Conservation (phyloP, 2,888 invertebrate species). For the Abrostola triplasia region DNA sequence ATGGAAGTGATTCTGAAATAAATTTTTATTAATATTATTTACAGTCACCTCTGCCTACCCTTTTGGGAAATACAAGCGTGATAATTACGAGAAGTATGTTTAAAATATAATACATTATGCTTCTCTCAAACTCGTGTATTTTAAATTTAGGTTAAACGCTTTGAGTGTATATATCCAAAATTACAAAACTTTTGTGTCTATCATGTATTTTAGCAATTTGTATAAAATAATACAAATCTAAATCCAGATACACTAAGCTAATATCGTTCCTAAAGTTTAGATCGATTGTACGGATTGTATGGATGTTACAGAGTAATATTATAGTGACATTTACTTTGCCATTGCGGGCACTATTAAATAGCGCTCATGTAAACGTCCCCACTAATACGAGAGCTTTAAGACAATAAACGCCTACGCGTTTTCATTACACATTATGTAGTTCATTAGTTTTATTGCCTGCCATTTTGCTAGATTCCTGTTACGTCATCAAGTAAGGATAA, state of each 20-base stretch:
- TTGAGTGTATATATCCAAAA: no score
- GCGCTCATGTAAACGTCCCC: conserved; percentile 35
- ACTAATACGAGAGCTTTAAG: conserved; percentile 38
- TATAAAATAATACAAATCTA: no score
- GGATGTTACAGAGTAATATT: neutral
- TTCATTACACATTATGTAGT: conserved; percentile 50
- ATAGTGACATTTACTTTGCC: conserved; percentile 13
- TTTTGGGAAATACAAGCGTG: no score
- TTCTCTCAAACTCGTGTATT: no score
- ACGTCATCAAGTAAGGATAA: conserved; percentile 47
- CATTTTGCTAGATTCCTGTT: conserved; percentile 35
- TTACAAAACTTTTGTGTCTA: no score
- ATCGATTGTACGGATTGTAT: neutral
- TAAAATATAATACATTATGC: no score
- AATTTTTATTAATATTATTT: no score
- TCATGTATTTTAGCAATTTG: neutral
- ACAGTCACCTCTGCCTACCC: no score
- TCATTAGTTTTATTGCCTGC: conserved; percentile 56
- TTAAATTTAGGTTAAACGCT: no score
- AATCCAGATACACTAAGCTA: no score
- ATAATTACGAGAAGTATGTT: no score
- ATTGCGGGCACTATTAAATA: conserved; percentile 41
- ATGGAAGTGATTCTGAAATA: no score
- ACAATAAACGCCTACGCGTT: conserved; percentile 50
- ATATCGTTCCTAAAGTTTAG: neutral